Evolutionary conservation across 2,113 vertebrate species (phyloP).

Genomic region (Eudyptes chrysolophus): DNA sequence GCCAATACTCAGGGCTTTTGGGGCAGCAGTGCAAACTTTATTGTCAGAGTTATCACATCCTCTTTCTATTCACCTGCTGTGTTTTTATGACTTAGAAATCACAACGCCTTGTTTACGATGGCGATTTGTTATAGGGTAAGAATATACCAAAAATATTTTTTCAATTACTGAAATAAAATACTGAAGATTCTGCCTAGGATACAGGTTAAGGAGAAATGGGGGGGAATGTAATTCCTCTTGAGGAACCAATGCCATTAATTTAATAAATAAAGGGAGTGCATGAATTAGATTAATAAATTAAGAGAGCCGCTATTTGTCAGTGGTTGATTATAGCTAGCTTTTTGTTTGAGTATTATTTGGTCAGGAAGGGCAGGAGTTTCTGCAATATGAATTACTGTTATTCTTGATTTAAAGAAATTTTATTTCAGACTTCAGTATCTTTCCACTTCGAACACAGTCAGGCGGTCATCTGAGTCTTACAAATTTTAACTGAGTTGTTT

Average conservation of each 20-base stretch:
- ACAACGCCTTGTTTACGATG: conserved; percentile 50
- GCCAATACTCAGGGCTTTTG: conserved; percentile 18
- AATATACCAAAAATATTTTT: conserved; percentile 58
- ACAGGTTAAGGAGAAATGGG: not conserved
- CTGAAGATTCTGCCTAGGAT: not conserved
- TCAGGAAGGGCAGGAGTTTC: not conserved
- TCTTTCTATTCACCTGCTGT: conserved; percentile 54
- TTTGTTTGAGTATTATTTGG: not conserved
- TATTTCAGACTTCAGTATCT: not conserved
- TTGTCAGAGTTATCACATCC: conserved; percentile 47
- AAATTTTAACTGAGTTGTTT: not conserved
- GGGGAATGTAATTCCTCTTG: conserved; percentile 15
- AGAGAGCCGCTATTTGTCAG: not conserved
- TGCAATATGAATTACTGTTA: not conserved
- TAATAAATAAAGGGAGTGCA: conserved; percentile 61
- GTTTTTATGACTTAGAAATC: conserved; percentile 60
- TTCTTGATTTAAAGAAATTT: not conserved
- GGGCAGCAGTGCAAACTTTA: conserved; percentile 41
- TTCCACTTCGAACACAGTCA: not conserved
- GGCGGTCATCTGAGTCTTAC: not conserved
- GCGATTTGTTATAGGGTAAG: conserved; percentile 40
- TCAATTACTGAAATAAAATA: conserved; percentile 53
- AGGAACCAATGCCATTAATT: conserved; percentile 45
- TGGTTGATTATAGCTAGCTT: not conserved
- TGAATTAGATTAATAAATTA: conserved; percentile 68